These are phyloP conservation scores for Pagetopsis macropterus DNA, from an alignment of 2,797 vertebrate genomes.

Conservation along the genomic window DNA sequence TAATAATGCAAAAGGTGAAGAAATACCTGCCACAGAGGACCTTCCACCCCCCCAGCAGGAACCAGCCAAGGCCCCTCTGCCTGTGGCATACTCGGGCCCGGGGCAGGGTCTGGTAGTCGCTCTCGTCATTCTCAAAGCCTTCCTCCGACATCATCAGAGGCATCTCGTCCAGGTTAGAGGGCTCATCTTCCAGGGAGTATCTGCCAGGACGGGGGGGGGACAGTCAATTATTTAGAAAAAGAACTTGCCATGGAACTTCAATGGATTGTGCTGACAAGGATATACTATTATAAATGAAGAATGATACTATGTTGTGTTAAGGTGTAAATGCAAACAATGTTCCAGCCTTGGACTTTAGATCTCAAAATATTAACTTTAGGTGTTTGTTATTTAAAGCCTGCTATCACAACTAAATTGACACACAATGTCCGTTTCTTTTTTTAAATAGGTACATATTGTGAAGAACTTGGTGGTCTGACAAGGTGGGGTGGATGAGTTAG, in stretches of 20 bases:
- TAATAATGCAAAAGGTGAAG: background rate
- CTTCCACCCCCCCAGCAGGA: conserved; percentile 94
- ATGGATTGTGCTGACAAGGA: background rate
- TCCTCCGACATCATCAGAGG: conserved; percentile 99
- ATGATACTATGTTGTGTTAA: background rate
- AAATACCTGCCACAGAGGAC: conserved; percentile 91
- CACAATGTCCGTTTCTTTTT: too few species aligned
- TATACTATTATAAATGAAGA: background rate
- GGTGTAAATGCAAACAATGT: background rate
- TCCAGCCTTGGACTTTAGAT: background rate
- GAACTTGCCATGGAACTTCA: background rate
- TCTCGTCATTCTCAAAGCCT: conserved; percentile 96
- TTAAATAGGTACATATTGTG: too few species aligned
- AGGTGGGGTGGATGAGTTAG: too few species aligned
- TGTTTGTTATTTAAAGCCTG: too few species aligned
- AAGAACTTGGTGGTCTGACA: too few species aligned
- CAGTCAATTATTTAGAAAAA: background rate
- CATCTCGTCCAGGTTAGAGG: conserved; percentile 96
- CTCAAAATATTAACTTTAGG: background rate
- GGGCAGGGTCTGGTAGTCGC: conserved; percentile 96
- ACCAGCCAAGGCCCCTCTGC: conserved; percentile 89
- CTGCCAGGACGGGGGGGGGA: conserved; percentile 72
- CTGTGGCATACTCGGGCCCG: conserved; percentile 86
- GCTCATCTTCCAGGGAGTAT: conserved; percentile 94
- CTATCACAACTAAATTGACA: too few species aligned